Base-by-base conservation (phyloP, 2,113 vertebrate species). In the Anolis sagrei region DNA sequence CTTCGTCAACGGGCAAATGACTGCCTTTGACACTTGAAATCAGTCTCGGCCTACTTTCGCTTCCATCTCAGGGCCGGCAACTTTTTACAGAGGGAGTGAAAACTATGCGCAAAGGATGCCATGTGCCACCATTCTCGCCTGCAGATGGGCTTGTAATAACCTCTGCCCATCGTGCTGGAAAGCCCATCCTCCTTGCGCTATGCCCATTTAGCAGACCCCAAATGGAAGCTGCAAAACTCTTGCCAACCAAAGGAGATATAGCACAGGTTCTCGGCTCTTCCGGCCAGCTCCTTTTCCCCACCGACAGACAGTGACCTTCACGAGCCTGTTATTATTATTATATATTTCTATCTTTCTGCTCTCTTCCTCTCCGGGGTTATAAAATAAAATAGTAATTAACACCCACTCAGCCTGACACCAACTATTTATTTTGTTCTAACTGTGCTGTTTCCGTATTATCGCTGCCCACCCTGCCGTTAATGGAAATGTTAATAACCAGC, bases 401-500 rank as follows among this genome's bases (percentile, higher is more conserved):
- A 93, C 94, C 92, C 95, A 94, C 94, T 94, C 94, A 91, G 95
- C 92, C 95, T 95, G 96, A 96, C 95, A 95, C 91, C 90, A 92
- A 95, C 96, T 97, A 96, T 97, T 96, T 96, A 96, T 97, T 96
- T 95, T 97, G 96, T 93, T 95, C 95, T 95, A 96, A 96, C 95
- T 92, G 95, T 92, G 96, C 88, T 94, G 95, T 92, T 95, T 95
- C 96, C 91, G 87, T 93, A 93, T 95, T 93, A 93, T 92, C 92
- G 92, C 96, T 95, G 95, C 95, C 94, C 94, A 95, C 96, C 96
- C 97, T 90, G 95, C 95, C 95, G 93, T 94, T 97, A 96, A 97
- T 96, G 97, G 96, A 95, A 96, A 96, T 96, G 97, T 96, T 97
- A 97, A 97, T 97, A 96, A 95, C 96, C 96, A 95, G 91, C 95